A percentile compares a stretch with the other conserved stretches of the same genome.
Conservation (phyloP, 2,797 vertebrate species). For the Sardinella longiceps region DNA sequence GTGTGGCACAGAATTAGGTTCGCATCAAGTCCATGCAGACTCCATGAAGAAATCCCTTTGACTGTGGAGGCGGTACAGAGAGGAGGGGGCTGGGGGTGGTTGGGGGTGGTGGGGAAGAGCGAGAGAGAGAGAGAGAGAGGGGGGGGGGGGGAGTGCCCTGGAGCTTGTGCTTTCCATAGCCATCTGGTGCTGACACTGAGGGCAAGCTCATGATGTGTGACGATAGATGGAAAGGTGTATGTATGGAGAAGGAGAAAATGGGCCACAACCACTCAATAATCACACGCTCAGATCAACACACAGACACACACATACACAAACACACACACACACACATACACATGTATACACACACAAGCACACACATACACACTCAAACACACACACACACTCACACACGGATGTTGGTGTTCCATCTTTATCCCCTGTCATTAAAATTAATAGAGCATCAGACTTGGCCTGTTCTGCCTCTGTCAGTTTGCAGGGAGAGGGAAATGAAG, state of each 20-base stretch:
- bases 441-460: conserved; percentile 39
- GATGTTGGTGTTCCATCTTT: conserved; percentile 50
- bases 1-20: neutral
- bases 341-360: neutral
- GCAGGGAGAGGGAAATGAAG: conserved; percentile 38
- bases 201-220: neutral
- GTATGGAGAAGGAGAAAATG: neutral
- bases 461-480: conserved; percentile 9
- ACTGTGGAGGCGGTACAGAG: neutral
- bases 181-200: neutral
- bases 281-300: neutral
- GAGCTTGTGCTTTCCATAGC: neutral
- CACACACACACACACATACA: neutral
- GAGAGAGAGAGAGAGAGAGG: too few species aligned
- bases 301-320: neutral
- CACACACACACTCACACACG: conserved; percentile 21
- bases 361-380: neutral
- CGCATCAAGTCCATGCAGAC: neutral
- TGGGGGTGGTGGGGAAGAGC: too few species aligned
- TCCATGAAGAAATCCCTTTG: neutral
- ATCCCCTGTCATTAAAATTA: conserved; percentile 56
- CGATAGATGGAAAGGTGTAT: neutral
- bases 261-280: neutral
- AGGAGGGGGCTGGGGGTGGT: neutral
- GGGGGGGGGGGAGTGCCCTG: neutral